Conservation (phyloP, 2,797 vertebrate species). For the Melanotaenia nigrans region DNA sequence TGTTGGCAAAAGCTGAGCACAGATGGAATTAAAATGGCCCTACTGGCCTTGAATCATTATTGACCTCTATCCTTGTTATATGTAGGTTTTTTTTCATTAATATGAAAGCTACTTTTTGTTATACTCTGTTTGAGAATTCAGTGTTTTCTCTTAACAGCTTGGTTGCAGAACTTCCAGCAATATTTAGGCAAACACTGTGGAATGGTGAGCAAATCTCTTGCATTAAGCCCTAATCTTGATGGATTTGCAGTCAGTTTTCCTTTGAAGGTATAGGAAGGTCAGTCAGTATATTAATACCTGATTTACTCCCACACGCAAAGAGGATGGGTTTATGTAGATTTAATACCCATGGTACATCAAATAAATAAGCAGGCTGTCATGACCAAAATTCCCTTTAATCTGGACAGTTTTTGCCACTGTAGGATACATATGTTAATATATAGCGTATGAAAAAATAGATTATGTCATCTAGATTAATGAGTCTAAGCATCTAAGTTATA, state of each 20-base stretch:
- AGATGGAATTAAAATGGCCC: slow-evolving; percentile 20
- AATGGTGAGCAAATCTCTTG: slow-evolving; percentile 27
- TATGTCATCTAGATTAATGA: background rate
- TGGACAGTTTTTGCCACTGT: background rate
- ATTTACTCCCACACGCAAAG: slow-evolving; percentile 1
- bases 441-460: background rate
- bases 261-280: slow-evolving; percentile 45
- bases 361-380: slow-evolving; percentile 14
- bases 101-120: slow-evolving; percentile 14
- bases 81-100: slow-evolving; percentile 18
- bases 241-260: slow-evolving; percentile 43
- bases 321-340: slow-evolving; percentile 18
- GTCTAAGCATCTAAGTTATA: background rate
- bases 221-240: slow-evolving; percentile 35
- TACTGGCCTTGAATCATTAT: slow-evolving; percentile 20
- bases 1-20: slow-evolving; percentile 31
- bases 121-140: background rate
- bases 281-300: slow-evolving; percentile 32
- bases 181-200: slow-evolving; percentile 33
- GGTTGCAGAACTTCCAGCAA: background rate
- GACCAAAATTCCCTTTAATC: slow-evolving; percentile 27
- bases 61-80: slow-evolving; percentile 33
- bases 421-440: background rate
- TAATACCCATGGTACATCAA: slow-evolving; percentile 14
- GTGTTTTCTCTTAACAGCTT: slow-evolving; percentile 18